phyloP scores from a whole-genome alignment of 2,797 vertebrate genomes.

The Siniperca scherzeri region DNA sequence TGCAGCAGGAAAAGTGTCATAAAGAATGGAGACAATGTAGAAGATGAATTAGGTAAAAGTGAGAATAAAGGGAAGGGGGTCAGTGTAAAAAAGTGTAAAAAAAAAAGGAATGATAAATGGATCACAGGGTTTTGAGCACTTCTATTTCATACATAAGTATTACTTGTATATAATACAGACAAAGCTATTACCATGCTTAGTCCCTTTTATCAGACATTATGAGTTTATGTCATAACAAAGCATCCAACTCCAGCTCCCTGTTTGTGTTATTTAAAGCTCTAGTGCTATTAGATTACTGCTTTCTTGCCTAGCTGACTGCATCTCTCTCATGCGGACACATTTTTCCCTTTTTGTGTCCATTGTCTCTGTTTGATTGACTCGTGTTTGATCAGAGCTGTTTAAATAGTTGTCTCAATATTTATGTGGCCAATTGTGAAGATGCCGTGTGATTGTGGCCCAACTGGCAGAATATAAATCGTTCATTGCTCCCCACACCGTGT shows the following conservation, averaged over 20 bases:
- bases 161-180: constrained; percentile 16
- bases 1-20: constrained; percentile 7
- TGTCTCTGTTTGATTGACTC: constrained; percentile 58
- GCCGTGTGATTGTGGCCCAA: constrained; percentile 34
- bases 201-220: constrained; percentile 23
- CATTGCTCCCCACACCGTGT: constrained; percentile 28
- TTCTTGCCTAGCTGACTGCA: neutral
- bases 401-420: constrained; percentile 72
- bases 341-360: constrained; percentile 26
- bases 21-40: neutral
- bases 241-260: neutral
- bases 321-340: constrained; percentile 16
- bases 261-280: constrained; percentile 36
- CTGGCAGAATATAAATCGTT: constrained; percentile 57
- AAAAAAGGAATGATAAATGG: constrained; percentile 20
- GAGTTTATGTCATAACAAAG: constrained; percentile 19
- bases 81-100: constrained; percentile 8
- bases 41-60: neutral
- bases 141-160: constrained; percentile 14
- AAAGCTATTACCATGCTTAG: constrained; percentile 16
- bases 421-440: constrained; percentile 53
- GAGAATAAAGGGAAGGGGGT: constrained; percentile 4
- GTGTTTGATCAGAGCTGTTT: constrained; percentile 69
- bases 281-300: constrained; percentile 21
- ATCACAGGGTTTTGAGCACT: constrained; percentile 32